Evolutionary conservation across 2,113 vertebrate genomes (phyloP).

Genomic region (Columbina picui): DNA sequence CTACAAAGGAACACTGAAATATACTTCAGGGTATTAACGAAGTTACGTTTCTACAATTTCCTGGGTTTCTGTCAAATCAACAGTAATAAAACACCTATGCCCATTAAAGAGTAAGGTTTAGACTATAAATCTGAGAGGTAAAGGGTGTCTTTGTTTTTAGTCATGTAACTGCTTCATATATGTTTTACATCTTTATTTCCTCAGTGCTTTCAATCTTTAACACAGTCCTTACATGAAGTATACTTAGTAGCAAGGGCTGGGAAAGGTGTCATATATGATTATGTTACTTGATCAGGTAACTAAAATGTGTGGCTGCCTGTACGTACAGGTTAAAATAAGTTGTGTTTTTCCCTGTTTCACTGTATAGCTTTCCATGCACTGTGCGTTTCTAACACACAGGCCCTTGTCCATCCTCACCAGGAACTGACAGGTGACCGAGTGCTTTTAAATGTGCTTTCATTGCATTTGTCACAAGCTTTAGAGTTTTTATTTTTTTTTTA

Average conservation of each 20-base stretch:
- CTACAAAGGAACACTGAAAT: background rate
- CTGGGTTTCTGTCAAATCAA: background rate
- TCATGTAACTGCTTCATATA: background rate
- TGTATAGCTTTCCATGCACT: fast-evolving
- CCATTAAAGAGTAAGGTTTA: background rate
- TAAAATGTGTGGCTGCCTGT: fast-evolving
- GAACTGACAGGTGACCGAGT: background rate
- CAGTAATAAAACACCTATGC: background rate
- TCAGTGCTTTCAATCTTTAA: background rate
- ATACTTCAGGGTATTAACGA: background rate
- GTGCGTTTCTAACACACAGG: background rate
- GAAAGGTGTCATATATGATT: fast-evolving
- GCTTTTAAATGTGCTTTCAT: background rate
- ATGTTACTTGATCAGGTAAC: fast-evolving
- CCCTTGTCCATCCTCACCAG: fast-evolving
- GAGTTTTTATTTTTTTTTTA: background rate
- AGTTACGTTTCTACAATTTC: background rate
- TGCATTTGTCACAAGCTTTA: background rate
- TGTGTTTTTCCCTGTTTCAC: background rate
- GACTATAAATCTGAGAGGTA: background rate
- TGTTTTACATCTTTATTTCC: background rate
- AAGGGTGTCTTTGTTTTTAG: background rate
- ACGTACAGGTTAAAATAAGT: no score
- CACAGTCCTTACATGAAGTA: background rate
- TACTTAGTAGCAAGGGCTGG: background rate